Percentiles rank a stretch among this genome's conserved stretches.
Conservation (phyloP, 2,888 invertebrate genomes). For the Hermaeophaga mercurialis region DNA sequence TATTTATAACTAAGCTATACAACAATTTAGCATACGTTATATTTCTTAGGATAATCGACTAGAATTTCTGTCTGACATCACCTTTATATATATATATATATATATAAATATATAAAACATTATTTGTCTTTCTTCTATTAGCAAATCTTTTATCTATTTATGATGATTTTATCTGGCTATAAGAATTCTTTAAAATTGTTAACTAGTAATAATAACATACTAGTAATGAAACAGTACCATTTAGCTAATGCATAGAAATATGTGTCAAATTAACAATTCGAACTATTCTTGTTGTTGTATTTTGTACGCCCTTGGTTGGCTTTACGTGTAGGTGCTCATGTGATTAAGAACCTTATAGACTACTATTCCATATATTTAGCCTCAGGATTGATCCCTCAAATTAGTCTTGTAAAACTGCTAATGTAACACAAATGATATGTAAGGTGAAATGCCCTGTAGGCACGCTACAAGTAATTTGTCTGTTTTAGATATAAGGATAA, state of each 20-base stretch:
- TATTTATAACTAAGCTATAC: too few relatives aligned
- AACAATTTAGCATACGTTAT: too few relatives aligned
- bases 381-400: slow-evolving; percentile 39
- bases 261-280: too few relatives aligned
- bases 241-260: slow-evolving; percentile 15
- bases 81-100: too few relatives aligned
- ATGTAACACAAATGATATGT: slow-evolving; percentile 42
- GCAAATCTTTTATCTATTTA: too few relatives aligned
- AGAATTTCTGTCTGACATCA: too few relatives aligned
- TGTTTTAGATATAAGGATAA: too few relatives aligned
- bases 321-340: slow-evolving; percentile 33
- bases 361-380: slow-evolving; percentile 38
- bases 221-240: background rate
- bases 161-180: background rate
- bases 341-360: slow-evolving; percentile 39
- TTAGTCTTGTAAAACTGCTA: slow-evolving; percentile 41
- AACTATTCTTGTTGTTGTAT: too few relatives aligned
- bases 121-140: too few relatives aligned
- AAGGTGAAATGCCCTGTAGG: slow-evolving; percentile 38
- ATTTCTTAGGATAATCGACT: too few relatives aligned
- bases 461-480: slow-evolving; percentile 32
- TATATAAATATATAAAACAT: too few relatives aligned
- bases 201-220: background rate
- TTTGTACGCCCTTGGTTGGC: slow-evolving; percentile 29
- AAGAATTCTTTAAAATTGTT: background rate